Percentiles rank a stretch among this genome's conserved stretches.
Conservation (phyloP, 2,888 invertebrate genomes). For the Eudemis profundana region DNA sequence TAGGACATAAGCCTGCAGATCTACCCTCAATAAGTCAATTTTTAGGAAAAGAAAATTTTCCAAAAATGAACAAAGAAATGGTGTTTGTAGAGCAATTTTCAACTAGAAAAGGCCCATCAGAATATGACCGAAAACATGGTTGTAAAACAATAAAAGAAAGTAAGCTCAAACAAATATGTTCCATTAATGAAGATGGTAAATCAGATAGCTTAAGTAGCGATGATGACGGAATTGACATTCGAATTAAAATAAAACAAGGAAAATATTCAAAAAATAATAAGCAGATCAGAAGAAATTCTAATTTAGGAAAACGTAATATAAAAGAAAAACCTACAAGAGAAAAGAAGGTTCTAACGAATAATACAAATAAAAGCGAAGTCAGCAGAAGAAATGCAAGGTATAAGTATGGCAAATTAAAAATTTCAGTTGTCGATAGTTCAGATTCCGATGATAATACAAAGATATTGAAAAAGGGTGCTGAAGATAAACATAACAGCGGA, state of each 20-base stretch:
- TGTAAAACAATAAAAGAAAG: neutral
- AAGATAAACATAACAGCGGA: too few relatives aligned
- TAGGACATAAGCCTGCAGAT: too few relatives aligned
- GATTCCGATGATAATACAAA: too few relatives aligned
- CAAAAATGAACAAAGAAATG: neutral
- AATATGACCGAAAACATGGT: neutral
- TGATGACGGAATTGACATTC: neutral
- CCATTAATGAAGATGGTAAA: neutral
- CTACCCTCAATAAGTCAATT: too few relatives aligned
- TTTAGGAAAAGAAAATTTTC: neutral
- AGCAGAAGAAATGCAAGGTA: too few relatives aligned
- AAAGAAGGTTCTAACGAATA: too few relatives aligned
- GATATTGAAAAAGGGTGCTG: too few relatives aligned
- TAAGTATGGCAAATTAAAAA: too few relatives aligned
- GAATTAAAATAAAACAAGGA: neutral
- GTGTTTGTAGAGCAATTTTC: neutral
- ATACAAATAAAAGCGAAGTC: too few relatives aligned
- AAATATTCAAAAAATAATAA: neutral
- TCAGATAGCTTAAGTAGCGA: neutral
- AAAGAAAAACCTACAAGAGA: neutral
- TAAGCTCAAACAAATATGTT: neutral
- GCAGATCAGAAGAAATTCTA: neutral
- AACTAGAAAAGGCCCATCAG: neutral
- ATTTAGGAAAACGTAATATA: neutral
- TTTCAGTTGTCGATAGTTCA: too few relatives aligned